These are phyloP conservation scores for Camelus bactrianus DNA, from an alignment of 2,113 vertebrate species.

Conservation along the genomic window DNA sequence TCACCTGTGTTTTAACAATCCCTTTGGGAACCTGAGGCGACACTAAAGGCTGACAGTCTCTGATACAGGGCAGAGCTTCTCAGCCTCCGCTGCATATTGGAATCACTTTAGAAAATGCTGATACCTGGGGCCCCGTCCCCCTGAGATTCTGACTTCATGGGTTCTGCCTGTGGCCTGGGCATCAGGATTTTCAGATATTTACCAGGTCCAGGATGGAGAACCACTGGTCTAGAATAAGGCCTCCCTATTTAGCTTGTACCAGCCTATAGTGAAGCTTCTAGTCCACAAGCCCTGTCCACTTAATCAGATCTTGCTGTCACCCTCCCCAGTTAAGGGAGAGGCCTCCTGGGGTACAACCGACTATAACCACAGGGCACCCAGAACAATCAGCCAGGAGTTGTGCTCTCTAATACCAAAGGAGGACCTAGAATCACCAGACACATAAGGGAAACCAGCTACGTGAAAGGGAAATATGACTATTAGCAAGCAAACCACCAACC, in stretches of 20 bases:
- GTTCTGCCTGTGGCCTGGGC: neutral
- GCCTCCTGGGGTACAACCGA: neutral
- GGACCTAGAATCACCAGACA: neutral
- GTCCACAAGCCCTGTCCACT: neutral
- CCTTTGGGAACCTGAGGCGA: neutral
- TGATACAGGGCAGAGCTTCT: neutral
- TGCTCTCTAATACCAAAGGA: neutral
- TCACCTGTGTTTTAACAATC: neutral
- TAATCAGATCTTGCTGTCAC: neutral
- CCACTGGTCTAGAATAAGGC: neutral
- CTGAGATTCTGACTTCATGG: neutral
- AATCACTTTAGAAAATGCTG: neutral
- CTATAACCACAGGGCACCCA: neutral
- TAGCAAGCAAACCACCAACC: neutral
- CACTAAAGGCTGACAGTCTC: neutral
- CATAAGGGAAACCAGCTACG: neutral
- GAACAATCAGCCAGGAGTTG: neutral
- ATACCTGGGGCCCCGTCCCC: neutral
- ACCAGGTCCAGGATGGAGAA: neutral
- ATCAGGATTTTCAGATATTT: neutral
- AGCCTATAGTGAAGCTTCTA: neutral
- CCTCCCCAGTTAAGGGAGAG: neutral
- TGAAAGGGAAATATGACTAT: neutral
- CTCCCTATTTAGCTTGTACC: neutral
- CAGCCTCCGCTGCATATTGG: neutral